A percentile compares a stretch with the other conserved stretches of the same genome.
These are phyloP conservation scores for Ataeniobius toweri DNA, from an alignment of 2,797 vertebrate species.

Conservation along the genomic window DNA sequence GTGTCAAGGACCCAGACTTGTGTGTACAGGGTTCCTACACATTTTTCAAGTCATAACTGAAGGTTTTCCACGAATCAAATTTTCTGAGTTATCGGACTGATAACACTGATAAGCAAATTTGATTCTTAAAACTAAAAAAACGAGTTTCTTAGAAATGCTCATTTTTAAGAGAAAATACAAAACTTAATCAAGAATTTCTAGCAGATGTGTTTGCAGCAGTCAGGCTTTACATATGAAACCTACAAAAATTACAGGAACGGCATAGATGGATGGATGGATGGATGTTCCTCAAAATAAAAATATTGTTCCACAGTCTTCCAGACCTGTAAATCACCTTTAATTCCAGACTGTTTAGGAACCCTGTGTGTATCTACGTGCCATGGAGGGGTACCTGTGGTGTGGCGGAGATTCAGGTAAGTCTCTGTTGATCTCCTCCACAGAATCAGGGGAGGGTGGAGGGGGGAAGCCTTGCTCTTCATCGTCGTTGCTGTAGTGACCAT, in stretches of 20 bases:
- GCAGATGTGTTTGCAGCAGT: not conserved
- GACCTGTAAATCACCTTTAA: not conserved
- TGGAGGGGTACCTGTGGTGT: conserved; percentile 53
- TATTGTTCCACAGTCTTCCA: not conserved
- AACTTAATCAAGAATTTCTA: not conserved
- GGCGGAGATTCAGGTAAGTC: conserved; percentile 17
- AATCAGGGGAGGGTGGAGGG: conserved; percentile 59
- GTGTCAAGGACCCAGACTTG: conserved; percentile 7
- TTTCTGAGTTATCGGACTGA: not conserved
- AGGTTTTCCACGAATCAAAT: not conserved
- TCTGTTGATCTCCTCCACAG: conserved; percentile 63
- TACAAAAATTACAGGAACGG: no score
- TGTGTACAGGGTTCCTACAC: not conserved
- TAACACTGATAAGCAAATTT: no score
- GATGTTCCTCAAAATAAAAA: no score
- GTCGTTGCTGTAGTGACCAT: conserved; percentile 50
- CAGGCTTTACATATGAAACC: no score
- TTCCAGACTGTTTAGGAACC: not conserved
- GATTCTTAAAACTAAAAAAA: no score
- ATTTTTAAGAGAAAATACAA: not conserved
- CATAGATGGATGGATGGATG: no score
- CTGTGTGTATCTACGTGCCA: not conserved
- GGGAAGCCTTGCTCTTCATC: conserved; percentile 64
- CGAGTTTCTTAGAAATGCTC: not conserved
- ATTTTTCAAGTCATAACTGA: not conserved